Percentiles rank a stretch among this genome's conserved stretches.
These are phyloP conservation scores for Chymomyza costata DNA, from an alignment of 1,140 invertebrate genomes.

Conservation along the genomic window DNA sequence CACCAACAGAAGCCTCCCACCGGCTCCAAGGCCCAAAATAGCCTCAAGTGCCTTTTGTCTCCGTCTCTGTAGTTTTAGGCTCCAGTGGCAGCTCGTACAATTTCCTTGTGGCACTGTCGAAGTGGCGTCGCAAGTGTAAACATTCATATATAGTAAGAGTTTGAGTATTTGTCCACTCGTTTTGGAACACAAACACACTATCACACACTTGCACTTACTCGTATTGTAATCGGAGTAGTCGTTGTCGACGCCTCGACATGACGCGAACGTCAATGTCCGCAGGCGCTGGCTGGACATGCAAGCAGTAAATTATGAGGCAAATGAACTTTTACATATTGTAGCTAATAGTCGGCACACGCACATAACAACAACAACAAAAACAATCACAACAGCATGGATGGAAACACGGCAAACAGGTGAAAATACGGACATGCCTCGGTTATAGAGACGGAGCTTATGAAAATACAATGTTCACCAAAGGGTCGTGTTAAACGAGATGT, in stretches of 20 bases:
- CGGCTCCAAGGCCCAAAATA: slow-evolving; percentile 63
- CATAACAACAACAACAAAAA: too few species aligned
- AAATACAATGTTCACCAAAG: too few species aligned
- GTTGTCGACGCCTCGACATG: slow-evolving; percentile 16
- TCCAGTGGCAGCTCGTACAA: too few species aligned
- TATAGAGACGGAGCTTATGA: too few species aligned
- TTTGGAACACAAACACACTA: too few species aligned
- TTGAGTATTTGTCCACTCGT: too few species aligned
- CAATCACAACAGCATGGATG: too few species aligned
- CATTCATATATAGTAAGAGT: too few species aligned
- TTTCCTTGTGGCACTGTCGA: neutral
- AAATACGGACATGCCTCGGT: too few species aligned
- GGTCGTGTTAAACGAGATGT: too few species aligned
- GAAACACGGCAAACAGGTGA: slow-evolving; percentile 51
- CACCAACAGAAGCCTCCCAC: too few species aligned
- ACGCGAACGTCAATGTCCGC: slow-evolving; percentile 29
- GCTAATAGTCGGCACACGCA: too few species aligned
- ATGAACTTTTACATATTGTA: slow-evolving; percentile 50
- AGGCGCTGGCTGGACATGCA: slow-evolving; percentile 54
- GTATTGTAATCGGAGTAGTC: slow-evolving; percentile 58
- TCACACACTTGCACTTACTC: slow-evolving; percentile 7
- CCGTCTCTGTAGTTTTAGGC: slow-evolving; percentile 18
- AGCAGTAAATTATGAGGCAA: slow-evolving; percentile 69
- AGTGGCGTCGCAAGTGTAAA: neutral
- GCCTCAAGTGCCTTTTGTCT: slow-evolving; percentile 40